A percentile compares a stretch with the other conserved stretches of the same genome.
phyloP scores from a whole-genome alignment of 30 jellyfish, hydroid and myxozoan species.

The Catostylus mosaicus region DNA sequence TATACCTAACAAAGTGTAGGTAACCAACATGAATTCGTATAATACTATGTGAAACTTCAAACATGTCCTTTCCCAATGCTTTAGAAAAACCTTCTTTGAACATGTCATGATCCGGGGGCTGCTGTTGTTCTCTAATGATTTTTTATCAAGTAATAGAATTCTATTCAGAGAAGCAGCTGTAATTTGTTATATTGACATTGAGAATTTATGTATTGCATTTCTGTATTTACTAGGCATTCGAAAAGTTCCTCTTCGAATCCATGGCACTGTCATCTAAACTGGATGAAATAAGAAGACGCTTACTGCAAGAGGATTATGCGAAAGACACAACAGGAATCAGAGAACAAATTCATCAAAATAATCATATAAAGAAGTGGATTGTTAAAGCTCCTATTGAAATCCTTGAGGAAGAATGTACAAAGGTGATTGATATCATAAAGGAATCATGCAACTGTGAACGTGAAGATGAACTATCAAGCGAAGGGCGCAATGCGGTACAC shows the following conservation, averaged over 20 bases:
- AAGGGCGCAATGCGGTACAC: conserved; percentile 74
- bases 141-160: too few species aligned
- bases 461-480: conserved; percentile 84
- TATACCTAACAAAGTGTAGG: too few species aligned
- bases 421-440: conserved; percentile 67
- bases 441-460: conserved; percentile 72
- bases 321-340: conserved; percentile 80
- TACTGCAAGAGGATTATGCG: conserved; percentile 91
- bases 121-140: too few species aligned
- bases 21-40: too few species aligned
- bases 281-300: conserved; percentile 87
- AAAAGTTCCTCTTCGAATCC: conserved; percentile 90
- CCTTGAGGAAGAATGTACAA: conserved; percentile 76
- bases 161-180: too few species aligned
- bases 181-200: too few species aligned
- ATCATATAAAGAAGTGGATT: conserved; percentile 95
- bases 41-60: too few species aligned
- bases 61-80: too few species aligned
- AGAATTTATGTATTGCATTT: too few species aligned
- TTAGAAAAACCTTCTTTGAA: too few species aligned
- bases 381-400: conserved; percentile 96
- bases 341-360: conserved; percentile 91
- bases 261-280: conserved; percentile 96
- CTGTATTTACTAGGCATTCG: conserved; percentile 78
- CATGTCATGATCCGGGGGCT: too few species aligned